Evolutionary conservation across 1,140 invertebrate genomes (phyloP).

Genomic region (Drosophila rufa): DNA sequence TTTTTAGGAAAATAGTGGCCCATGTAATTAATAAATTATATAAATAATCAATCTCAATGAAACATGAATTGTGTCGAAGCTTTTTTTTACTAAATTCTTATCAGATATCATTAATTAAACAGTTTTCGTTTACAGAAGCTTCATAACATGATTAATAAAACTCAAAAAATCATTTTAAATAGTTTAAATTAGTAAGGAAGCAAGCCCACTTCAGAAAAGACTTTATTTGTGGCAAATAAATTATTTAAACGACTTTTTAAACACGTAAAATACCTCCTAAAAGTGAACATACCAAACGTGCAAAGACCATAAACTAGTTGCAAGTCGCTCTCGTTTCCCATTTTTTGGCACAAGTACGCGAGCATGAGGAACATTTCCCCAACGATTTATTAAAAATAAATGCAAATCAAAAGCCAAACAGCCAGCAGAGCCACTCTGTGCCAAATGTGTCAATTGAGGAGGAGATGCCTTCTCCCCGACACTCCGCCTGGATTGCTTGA

Average conservation of each 20-base stretch:
- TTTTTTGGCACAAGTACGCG: slow-evolving; percentile 12
- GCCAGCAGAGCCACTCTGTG: slow-evolving; percentile 27
- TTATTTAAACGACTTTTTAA: not conserved
- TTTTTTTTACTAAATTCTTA: no score
- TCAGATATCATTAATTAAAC: no score
- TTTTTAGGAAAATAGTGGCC: no score
- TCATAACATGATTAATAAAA: no score
- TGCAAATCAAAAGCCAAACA: slow-evolving; percentile 36
- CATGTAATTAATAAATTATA: no score
- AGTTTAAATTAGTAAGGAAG: not conserved
- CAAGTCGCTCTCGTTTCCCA: slow-evolving; percentile 4
- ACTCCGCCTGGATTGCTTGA: not conserved
- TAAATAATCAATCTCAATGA: no score
- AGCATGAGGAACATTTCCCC: not conserved
- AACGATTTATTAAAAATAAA: slow-evolving; percentile 44
- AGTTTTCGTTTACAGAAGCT: no score
- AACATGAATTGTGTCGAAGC: no score
- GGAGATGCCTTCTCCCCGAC: slow-evolving; percentile 18
- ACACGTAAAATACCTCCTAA: no score
- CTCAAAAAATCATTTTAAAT: no score
- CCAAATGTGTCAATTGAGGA: slow-evolving; percentile 68
- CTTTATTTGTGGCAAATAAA: not conserved
- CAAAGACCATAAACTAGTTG: not conserved
- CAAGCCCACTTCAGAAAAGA: not conserved
- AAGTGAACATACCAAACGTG: not conserved